phyloP scores from a whole-genome alignment of 2,113 vertebrate genomes.

The Aphelocoma coerulescens region DNA sequence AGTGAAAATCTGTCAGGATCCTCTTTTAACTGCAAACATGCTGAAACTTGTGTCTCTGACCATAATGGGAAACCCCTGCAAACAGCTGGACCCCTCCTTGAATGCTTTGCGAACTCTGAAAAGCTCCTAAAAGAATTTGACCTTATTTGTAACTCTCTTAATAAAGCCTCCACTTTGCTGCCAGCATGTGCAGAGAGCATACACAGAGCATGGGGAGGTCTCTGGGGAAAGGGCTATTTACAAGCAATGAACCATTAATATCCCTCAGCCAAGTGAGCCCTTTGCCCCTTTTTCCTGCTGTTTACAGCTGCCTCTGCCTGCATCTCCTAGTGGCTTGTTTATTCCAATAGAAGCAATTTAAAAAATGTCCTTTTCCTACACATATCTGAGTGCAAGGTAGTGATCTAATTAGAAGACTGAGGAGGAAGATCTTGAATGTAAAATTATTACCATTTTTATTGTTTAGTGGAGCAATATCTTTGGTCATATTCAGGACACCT shows the following conservation, averaged over 20 bases:
- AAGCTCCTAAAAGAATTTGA: constrained; percentile 53
- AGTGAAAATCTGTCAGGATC: neutral
- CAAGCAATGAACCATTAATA: constrained; percentile 25
- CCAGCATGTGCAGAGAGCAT: neutral
- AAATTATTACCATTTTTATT: neutral
- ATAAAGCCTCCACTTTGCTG: constrained; percentile 30
- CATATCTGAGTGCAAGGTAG: neutral
- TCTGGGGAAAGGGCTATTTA: constrained; percentile 17
- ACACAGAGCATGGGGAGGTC: neutral
- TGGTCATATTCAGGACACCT: neutral
- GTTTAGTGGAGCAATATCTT: neutral
- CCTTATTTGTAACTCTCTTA: constrained; percentile 43
- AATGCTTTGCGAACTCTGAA: constrained; percentile 32
- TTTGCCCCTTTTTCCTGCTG: neutral
- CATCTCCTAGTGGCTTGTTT: neutral
- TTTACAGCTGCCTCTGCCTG: constrained; percentile 2
- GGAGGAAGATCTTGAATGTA: neutral
- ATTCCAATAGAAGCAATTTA: neutral
- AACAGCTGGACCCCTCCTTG: constrained; percentile 29
- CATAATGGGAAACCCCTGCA: neutral
- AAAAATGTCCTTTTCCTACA: neutral
- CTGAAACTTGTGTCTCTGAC: constrained; percentile 6
- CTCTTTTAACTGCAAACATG: neutral
- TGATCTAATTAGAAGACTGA: neutral
- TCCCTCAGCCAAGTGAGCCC: neutral